Base-by-base conservation (phyloP, 2,113 vertebrate genomes). In the Hyla sarda region DNA sequence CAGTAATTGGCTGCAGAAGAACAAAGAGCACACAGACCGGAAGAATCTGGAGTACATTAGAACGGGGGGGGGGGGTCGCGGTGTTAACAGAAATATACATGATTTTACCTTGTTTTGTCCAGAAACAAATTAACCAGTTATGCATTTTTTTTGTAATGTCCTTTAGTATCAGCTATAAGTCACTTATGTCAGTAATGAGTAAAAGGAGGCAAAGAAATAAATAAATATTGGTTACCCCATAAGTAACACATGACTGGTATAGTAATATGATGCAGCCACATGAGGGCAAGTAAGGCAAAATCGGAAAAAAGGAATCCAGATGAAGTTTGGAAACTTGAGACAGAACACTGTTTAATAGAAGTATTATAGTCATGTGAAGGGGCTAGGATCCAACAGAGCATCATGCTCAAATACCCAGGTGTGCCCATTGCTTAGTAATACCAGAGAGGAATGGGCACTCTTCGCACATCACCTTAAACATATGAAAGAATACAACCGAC, bases 251-350 rank as follows among this genome's bases (percentile, higher is more conserved):
- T 78, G 34, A 81, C 78, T 45, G 54, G 52, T 79, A 56, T n/a
- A 14, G 37, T 45, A 28, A 62, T 9, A 47, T 50, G 78, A 81
- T 47, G 78, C 58, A 81, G 77, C 77, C 77, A 60, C 77, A 58
- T n/a, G 74, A 76, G 77, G 77, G 77, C 77, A 19, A 60, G 78
- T 81, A 81, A 81, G 78, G 56, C 78, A 81, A 81, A 80, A 81
- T 65, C 7, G 2, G 37, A 34, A 45, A 81, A n/a, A 45, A 62
- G 13, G 56, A 28, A 65, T 81, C 58, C 34, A 25, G 56, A 45
- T 41, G 34, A 62, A n/a, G 58, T 41, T 62, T 25, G 34, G 54
- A 60, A 60, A 79, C 32, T 60, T 62, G 77, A n/a, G 54, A 13
- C 19, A 81, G 56, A 81, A 81, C 58, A 81, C 78, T 81, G 78